Conservation (phyloP, 2,888 invertebrate species). For the Strigamia maritima region DNA sequence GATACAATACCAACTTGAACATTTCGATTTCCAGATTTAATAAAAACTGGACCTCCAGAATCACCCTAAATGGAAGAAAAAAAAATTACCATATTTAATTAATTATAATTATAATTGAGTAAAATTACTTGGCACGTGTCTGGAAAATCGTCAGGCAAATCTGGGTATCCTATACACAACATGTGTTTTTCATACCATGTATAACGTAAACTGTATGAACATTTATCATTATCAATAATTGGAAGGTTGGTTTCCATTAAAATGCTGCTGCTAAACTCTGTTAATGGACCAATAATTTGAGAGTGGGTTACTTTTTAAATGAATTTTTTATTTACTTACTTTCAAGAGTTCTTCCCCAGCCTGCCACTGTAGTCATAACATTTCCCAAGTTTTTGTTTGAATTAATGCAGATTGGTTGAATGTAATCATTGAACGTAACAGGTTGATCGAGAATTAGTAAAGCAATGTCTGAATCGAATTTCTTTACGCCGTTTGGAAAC, state of each 20-base stretch:
- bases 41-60: not conserved
- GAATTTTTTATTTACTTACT: not conserved
- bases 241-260: not conserved
- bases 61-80: not conserved
- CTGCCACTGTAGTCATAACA: not conserved
- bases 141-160: not conserved
- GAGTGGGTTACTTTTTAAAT: not conserved
- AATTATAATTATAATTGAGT: not conserved
- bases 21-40: not conserved
- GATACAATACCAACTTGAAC: not conserved
- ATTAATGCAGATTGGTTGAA: slow-evolving; percentile 16
- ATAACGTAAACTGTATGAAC: not conserved
- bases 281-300: not conserved
- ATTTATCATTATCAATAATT: not conserved
- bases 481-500: not conserved
- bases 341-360: not conserved
- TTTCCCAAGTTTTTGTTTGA: not conserved
- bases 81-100: too few relatives aligned
- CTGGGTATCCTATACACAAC: not conserved
- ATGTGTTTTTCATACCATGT: not conserved
- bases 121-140: not conserved
- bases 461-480: slow-evolving; percentile 17
- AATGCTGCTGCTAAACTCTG: not conserved
- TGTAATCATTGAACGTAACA: not conserved
- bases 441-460: not conserved